These are phyloP conservation scores for Lateolabrax maculatus DNA, from an alignment of 2,797 vertebrate species.

Conservation along the genomic window DNA sequence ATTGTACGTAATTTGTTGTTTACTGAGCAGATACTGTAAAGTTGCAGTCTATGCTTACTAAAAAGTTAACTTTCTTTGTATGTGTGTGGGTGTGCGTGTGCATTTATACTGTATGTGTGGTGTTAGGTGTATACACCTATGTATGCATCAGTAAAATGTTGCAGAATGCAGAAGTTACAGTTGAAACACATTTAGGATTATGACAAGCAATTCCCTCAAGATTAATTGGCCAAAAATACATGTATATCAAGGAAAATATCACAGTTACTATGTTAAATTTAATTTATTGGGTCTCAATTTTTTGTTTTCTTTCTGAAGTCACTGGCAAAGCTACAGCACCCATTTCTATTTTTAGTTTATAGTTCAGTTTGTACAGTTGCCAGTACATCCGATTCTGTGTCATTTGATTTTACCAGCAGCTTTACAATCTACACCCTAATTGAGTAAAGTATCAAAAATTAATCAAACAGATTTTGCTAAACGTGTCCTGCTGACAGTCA, in stretches of 20 bases:
- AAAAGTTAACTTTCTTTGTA: not conserved
- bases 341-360: slow-evolving; percentile 41
- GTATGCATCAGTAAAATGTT: not conserved
- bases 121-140: not conserved
- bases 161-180: not conserved
- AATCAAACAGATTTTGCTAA: slow-evolving; percentile 3
- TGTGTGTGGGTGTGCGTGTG: not conserved
- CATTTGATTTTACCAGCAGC: slow-evolving; percentile 43
- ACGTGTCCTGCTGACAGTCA: not conserved
- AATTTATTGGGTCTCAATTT: slow-evolving; percentile 26
- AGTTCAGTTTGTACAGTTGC: slow-evolving; percentile 45
- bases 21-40: not conserved
- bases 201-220: not conserved
- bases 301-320: slow-evolving; percentile 35
- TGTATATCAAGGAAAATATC: not conserved
- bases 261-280: slow-evolving; percentile 19
- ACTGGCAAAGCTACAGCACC: slow-evolving; percentile 38
- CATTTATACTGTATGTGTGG: not conserved
- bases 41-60: too few relatives aligned
- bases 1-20: too few relatives aligned
- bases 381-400: slow-evolving; percentile 47
- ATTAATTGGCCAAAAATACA: not conserved
- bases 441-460: not conserved
- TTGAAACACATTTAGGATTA: not conserved
- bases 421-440: not conserved